Conservation (phyloP, 2,113 vertebrate genomes). For the Crotalus tigris region DNA sequence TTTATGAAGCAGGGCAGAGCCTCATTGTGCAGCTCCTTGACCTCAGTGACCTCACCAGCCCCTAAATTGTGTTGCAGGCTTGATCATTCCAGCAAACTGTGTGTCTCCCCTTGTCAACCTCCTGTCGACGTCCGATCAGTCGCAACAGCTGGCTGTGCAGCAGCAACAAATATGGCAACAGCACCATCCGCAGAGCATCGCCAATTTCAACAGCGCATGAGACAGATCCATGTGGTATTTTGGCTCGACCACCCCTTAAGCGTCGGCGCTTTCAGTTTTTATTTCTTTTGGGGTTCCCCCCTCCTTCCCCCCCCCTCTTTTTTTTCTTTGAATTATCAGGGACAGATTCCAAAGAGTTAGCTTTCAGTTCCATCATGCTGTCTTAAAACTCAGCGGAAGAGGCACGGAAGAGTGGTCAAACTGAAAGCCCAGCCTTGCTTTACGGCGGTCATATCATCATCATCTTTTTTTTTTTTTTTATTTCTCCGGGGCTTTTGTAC, state of each 20-base stretch:
- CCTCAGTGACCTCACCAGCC: neutral
- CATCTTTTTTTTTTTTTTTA: neutral
- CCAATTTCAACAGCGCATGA: conserved; percentile 78
- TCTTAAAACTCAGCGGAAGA: conserved; percentile 68
- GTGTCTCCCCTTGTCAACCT: conserved; percentile 91
- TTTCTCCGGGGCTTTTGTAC: conserved; percentile 62
- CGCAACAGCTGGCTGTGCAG: conserved; percentile 93
- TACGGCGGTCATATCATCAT: conserved; percentile 58
- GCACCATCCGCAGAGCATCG: conserved; percentile 95
- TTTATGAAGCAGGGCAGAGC: neutral
- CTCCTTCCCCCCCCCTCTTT: neutral
- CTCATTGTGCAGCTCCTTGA: neutral
- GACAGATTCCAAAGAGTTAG: conserved; percentile 85
- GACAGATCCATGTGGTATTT: conserved; percentile 46
- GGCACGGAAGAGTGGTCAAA: conserved; percentile 66
- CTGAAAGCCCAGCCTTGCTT: conserved; percentile 67
- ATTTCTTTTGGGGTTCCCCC: neutral
- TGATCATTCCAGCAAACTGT: conserved; percentile 97
- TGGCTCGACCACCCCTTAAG: conserved; percentile 67
- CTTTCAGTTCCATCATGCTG: conserved; percentile 75
- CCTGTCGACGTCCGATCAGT: conserved; percentile 94
- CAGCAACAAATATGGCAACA: conserved; percentile 98
- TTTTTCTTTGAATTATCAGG: conserved; percentile 71
- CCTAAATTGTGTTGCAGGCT: conserved; percentile 72
- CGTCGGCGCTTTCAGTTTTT: conserved; percentile 59